Conservation (phyloP, 2,888 invertebrate genomes). For the Rhynchonema sp. region DNA sequence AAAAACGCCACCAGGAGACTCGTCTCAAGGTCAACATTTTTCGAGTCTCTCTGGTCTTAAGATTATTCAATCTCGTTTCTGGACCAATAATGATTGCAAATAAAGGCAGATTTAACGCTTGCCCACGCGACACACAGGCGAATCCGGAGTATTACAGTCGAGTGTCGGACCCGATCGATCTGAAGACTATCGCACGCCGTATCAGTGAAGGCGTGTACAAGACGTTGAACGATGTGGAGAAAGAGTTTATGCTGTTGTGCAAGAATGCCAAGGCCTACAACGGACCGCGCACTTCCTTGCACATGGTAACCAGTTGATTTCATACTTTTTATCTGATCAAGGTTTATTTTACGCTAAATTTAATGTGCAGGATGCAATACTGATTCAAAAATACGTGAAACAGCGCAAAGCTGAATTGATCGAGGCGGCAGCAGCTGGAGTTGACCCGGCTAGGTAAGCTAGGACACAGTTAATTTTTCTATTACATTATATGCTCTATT, state of each 20-base stretch:
- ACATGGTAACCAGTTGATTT: neutral
- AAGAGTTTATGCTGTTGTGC: slow-evolving; percentile 69
- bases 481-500: too few relatives aligned
- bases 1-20: too few relatives aligned
- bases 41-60: too few relatives aligned
- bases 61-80: too few relatives aligned
- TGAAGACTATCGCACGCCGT: slow-evolving; percentile 73
- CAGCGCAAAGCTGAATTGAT: slow-evolving; percentile 44
- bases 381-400: slow-evolving; percentile 53
- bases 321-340: neutral
- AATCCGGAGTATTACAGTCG: slow-evolving; percentile 89
- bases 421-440: neutral
- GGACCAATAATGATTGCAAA: too few relatives aligned
- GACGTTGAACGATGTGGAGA: slow-evolving; percentile 59
- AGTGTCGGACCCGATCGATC: slow-evolving; percentile 78
- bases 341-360: neutral
- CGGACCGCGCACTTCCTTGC: slow-evolving; percentile 35
- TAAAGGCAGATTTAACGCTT: too few relatives aligned
- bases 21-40: too few relatives aligned
- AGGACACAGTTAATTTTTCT: too few relatives aligned
- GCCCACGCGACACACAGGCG: too few relatives aligned
- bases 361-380: slow-evolving; percentile 46
- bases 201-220: slow-evolving; percentile 53
- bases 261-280: slow-evolving; percentile 84
- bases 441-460: neutral